Percentiles rank a stretch among this genome's conserved stretches.
phyloP scores from a whole-genome alignment of 2,797 vertebrate species.

The Epinephelus malabaricus region DNA sequence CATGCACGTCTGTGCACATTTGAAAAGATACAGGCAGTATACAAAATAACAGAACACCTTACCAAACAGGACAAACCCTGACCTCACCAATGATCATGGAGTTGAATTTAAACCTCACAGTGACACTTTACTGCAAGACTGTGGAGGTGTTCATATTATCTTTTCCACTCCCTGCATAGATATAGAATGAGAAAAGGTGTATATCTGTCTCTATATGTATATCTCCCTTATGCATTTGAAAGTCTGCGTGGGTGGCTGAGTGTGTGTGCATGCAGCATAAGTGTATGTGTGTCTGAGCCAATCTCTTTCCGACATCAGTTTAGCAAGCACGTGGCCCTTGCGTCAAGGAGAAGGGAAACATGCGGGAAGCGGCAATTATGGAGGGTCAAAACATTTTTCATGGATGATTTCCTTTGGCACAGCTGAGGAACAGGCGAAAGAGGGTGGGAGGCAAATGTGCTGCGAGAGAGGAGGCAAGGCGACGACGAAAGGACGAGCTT shows the following conservation, averaged over 20 bases:
- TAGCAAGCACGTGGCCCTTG: constrained; percentile 45
- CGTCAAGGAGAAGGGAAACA: constrained; percentile 62
- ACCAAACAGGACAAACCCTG: neutral
- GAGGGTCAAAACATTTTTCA: constrained; percentile 82
- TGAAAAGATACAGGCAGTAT: neutral
- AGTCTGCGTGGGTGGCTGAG: constrained; percentile 8
- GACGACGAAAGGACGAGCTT: constrained; percentile 28
- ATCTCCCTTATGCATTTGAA: constrained; percentile 5
- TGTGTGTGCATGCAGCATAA: constrained; percentile 30
- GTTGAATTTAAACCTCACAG: neutral
- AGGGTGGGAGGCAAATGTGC: constrained; percentile 48
- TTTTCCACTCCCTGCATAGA: neutral
- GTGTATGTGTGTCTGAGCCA: constrained; percentile 33
- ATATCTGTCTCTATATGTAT: neutral
- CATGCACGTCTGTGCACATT: neutral
- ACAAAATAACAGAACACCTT: neutral
- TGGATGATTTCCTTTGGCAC: constrained; percentile 78
- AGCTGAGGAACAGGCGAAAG: constrained; percentile 57
- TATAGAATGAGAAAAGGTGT: neutral
- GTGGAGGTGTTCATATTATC: neutral
- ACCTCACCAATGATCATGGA: neutral
- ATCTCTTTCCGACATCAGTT: constrained; percentile 54
- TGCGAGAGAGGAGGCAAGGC: constrained; percentile 29
- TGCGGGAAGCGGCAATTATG: constrained; percentile 79
- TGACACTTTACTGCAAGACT: neutral